phyloP scores from a whole-genome alignment of 1,140 invertebrate genomes.

The Oscheius sp. region DNA sequence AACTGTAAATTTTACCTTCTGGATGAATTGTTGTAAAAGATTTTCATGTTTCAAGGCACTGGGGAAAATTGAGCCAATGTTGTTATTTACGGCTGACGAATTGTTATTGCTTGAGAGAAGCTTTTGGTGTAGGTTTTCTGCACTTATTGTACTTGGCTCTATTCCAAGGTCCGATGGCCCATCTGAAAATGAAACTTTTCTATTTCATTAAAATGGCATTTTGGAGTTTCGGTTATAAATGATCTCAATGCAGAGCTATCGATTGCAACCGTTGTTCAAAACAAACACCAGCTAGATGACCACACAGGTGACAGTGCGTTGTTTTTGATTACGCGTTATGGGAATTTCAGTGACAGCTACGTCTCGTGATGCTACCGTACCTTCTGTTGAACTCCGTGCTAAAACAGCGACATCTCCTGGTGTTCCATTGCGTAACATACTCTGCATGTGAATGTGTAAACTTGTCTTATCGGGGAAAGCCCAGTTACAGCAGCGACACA shows the following conservation, averaged over 20 bases:
- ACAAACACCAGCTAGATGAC: neutral
- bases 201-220: neutral
- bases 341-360: neutral
- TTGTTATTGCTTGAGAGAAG: neutral
- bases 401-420: slow-evolving; percentile 46
- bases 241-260: neutral
- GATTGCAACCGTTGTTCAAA: neutral
- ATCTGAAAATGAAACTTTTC: too few species aligned
- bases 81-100: slow-evolving; percentile 6
- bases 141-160: neutral
- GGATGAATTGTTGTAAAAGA: neutral
- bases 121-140: neutral
- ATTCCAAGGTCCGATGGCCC: neutral
- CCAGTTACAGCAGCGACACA: slow-evolving; percentile 48
- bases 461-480: slow-evolving; percentile 47
- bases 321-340: neutral
- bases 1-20: neutral
- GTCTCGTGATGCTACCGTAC: neutral
- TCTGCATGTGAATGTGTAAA: slow-evolving; percentile 48
- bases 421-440: slow-evolving; percentile 41
- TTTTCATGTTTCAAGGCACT: slow-evolving; percentile 12
- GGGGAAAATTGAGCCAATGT: slow-evolving; percentile 25
- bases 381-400: slow-evolving; percentile 41
- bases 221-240: neutral
- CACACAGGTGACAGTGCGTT: neutral